A percentile compares a stretch with the other conserved stretches of the same genome.
These are phyloP conservation scores for Cremastinae sp. DNA, from an alignment of 2,888 invertebrate species.

Conservation along the genomic window DNA sequence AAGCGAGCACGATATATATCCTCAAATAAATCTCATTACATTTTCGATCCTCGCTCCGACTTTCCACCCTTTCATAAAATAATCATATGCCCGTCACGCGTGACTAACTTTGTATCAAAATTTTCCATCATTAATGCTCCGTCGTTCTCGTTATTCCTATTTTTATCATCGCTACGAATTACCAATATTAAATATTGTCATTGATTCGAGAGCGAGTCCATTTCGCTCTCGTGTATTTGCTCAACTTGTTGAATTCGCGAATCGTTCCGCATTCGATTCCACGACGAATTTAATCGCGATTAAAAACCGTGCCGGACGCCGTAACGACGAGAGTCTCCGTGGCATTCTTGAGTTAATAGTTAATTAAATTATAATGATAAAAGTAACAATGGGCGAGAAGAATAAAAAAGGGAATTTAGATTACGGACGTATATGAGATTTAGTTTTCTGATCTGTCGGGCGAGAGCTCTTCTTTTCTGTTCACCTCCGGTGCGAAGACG, in stretches of 20 bases:
- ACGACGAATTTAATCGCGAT: too few species aligned
- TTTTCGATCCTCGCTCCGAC: neutral
- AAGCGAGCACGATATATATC: slow-evolving; percentile 34
- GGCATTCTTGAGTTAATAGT: too few species aligned
- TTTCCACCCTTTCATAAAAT: neutral
- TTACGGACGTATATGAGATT: slow-evolving; percentile 22
- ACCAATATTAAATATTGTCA: neutral
- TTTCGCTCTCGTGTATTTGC: too few species aligned
- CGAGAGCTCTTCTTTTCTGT: neutral
- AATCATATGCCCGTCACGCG: slow-evolving; percentile 27
- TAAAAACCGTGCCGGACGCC: too few species aligned
- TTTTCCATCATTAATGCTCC: slow-evolving; percentile 6
- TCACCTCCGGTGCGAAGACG: neutral
- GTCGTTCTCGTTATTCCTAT: neutral
- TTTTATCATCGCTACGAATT: neutral
- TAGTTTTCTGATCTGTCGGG: slow-evolving; percentile 32
- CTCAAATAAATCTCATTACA: slow-evolving; percentile 47
- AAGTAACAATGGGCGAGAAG: slow-evolving; percentile 3
- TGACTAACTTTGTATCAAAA: slow-evolving; percentile 14
- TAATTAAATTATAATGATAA: neutral
- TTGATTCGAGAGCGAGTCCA: too few species aligned
- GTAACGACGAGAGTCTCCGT: too few species aligned
- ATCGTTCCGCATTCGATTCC: too few species aligned
- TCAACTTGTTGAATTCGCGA: too few species aligned
- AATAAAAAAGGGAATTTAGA: slow-evolving; percentile 15